These are phyloP conservation scores for Perodicticus potto DNA, from an alignment of 2,797 vertebrate species.

Conservation along the genomic window DNA sequence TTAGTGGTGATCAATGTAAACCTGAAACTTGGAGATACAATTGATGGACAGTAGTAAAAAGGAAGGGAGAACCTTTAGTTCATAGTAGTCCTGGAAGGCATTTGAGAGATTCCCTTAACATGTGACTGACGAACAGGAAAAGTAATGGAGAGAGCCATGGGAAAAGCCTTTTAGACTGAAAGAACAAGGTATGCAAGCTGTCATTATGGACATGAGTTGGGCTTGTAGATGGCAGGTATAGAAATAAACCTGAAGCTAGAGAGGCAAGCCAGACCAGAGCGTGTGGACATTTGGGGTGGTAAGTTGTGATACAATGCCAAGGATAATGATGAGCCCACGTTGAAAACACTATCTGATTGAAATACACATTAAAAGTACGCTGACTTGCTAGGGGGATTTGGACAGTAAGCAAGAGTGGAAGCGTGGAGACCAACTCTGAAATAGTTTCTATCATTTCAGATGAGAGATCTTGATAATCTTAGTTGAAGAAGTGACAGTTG, in stretches of 20 bases:
- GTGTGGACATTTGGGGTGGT: background rate
- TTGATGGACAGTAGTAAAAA: background rate
- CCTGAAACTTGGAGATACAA: background rate
- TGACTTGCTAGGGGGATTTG: background rate
- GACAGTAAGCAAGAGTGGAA: background rate
- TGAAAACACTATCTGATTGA: background rate
- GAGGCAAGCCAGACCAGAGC: background rate
- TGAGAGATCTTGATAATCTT: background rate
- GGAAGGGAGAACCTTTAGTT: background rate
- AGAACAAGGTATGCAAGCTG: background rate
- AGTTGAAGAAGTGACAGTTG: background rate
- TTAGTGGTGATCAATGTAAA: background rate
- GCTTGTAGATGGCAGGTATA: rapidly evolving
- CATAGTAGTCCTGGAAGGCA: background rate
- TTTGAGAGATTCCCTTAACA: background rate
- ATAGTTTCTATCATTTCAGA: background rate
- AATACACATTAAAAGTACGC: background rate
- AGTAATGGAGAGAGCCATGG: background rate
- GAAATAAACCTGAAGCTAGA: background rate
- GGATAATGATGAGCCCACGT: background rate
- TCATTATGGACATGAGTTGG: background rate
- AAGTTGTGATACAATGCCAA: background rate
- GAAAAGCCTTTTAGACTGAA: background rate
- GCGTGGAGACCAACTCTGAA: background rate
- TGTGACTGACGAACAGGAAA: background rate